These are phyloP conservation scores for Galaxea fascicularis DNA, from an alignment of 92 coral and sea anemone species.

Conservation along the genomic window DNA sequence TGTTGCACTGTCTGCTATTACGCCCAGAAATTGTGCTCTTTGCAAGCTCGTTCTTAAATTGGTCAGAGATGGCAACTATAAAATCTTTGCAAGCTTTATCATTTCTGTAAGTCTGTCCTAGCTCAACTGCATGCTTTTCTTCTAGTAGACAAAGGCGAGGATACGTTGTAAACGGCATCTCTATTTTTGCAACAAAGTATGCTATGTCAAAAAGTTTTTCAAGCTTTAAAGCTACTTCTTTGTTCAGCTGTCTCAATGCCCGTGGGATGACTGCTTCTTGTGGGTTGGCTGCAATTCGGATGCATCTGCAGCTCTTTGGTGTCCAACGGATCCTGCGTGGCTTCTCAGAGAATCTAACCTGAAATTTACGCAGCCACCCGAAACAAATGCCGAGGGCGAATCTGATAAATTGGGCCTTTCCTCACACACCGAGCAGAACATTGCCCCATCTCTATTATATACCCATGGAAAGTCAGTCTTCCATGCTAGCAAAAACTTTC, in stretches of 20 bases:
- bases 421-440: background rate
- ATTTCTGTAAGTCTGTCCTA: slow-evolving; percentile 40
- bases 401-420: slow-evolving; percentile 23
- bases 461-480: background rate
- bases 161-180: slow-evolving; percentile 34
- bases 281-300: slow-evolving; percentile 25
- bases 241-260: no score
- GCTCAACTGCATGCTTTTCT: slow-evolving; percentile 37
- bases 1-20: slow-evolving; percentile 38
- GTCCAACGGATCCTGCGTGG: slow-evolving; percentile 51
- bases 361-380: slow-evolving; percentile 36
- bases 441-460: background rate
- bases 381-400: slow-evolving; percentile 33
- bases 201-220: no score
- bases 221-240: no score
- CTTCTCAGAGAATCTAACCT: slow-evolving; percentile 35
- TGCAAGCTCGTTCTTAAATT: slow-evolving; percentile 20
- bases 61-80: slow-evolving; percentile 13
- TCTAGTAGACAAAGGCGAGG: slow-evolving; percentile 28
- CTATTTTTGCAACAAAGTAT: no score
- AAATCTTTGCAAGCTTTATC: slow-evolving; percentile 40
- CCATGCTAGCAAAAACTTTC: background rate
- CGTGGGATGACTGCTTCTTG: no score
- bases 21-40: slow-evolving; percentile 20
- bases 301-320: slow-evolving; percentile 36